Base-by-base conservation (phyloP, 2,797 vertebrate genomes). In the Rhinella marina region DNA sequence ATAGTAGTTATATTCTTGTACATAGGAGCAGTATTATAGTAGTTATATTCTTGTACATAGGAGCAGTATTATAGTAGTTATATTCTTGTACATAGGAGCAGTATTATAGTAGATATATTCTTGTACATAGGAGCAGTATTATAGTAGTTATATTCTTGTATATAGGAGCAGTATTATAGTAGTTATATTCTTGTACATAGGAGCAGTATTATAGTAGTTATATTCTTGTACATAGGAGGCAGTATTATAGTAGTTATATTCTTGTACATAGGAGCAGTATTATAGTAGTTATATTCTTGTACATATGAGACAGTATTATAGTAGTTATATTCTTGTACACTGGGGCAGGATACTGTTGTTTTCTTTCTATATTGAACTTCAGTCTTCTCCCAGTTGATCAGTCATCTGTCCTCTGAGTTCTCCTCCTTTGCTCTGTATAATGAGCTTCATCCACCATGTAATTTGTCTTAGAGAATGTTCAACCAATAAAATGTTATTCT, bases 31-130 rank as follows among this genome's bases (percentile, higher is more conserved):
- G 59, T 61, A 61, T 61, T 61, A 61, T 61, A 61, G 59, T 21
- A 59, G 57, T 59, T 59, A 61, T 61, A 61, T 61, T 61, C 59
- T 57, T 57, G 13, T 57, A 57, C 14, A 57, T 57, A 57, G 56
- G 56, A 14, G 52, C 59, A 62, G 62, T 64, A n/a, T 64, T 64
- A n/a, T 64, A 64, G 62, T 64, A 64, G 61, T n/a, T 64, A 64
- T 64, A 64, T 64, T 64, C 62, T 64, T 64, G 62, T 64, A 64
- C 9, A 64, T 25, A 64, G 62, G 62, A 3, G 62, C 62, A 64
- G 62, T 64, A 64, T 64, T 64, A 64, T 64, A 64, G 62, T 64
- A 64, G 61, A n/a, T 64, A 64, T 64, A 64, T 64, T 64, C 62
- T 64, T 64, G 62, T 25, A 64, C 9, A n/a, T 64, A 64, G 62